These are phyloP conservation scores for Athalia cordata DNA, from an alignment of 2,888 invertebrate species.

Conservation along the genomic window DNA sequence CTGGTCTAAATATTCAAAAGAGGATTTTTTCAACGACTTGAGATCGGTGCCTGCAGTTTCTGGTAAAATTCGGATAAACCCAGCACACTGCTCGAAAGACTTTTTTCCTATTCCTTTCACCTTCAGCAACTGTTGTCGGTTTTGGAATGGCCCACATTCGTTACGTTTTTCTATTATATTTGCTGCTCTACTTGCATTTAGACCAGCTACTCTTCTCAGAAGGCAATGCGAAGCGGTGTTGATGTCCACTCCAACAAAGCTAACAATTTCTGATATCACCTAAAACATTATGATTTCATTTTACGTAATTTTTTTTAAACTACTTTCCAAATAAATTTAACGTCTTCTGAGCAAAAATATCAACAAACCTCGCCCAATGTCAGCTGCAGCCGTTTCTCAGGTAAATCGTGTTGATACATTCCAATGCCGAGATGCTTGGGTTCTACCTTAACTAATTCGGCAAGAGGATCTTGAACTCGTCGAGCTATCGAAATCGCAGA, in stretches of 20 bases:
- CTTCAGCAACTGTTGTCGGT: slow-evolving; percentile 83
- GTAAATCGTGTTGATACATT: slow-evolving; percentile 96
- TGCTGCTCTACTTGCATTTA: slow-evolving; percentile 84
- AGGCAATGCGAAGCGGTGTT: slow-evolving; percentile 91
- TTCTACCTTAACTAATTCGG: slow-evolving; percentile 94
- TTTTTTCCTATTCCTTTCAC: slow-evolving; percentile 90
- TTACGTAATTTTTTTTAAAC: no score
- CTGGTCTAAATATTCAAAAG: slow-evolving; percentile 77
- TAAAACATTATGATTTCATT: slow-evolving; percentile 48
- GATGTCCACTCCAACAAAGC: slow-evolving; percentile 94
- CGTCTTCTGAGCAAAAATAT: neutral
- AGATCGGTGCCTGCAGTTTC: slow-evolving; percentile 58
- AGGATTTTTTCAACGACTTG: slow-evolving; percentile 36
- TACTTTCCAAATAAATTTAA: no score
- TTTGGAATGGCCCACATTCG: slow-evolving; percentile 82
- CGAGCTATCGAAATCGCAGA: slow-evolving; percentile 87
- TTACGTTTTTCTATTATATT: slow-evolving; percentile 86
- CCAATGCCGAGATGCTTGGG: slow-evolving; percentile 95
- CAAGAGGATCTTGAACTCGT: slow-evolving; percentile 91
- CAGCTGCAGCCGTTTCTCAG: slow-evolving; percentile 83
- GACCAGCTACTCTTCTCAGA: slow-evolving; percentile 88
- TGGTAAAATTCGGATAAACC: slow-evolving; percentile 84
- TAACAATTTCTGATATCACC: slow-evolving; percentile 91
- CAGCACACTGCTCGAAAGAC: slow-evolving; percentile 92
- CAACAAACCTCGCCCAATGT: slow-evolving; percentile 80